Base-by-base conservation (phyloP, 1,140 invertebrate genomes). In the Sarcophaga peregrina region DNA sequence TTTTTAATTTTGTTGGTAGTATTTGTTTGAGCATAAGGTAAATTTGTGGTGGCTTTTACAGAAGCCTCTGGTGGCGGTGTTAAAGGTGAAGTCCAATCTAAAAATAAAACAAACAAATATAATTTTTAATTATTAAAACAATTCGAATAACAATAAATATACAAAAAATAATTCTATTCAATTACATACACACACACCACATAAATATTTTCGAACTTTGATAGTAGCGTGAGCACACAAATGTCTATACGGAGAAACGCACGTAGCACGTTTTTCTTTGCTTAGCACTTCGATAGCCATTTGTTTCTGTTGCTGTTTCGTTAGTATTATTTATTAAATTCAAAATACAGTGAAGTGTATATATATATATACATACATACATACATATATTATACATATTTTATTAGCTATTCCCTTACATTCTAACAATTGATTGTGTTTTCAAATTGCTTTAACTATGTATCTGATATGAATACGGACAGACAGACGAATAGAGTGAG, bases 81-180 rank as follows among this genome's bases (percentile, higher is more conserved):
- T 85, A 89, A 86, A 83, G 86, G 86, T 85, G 86, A 87, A 85
- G 86, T 90, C 89, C 89, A 90, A 86, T 90, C 89, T 90, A 80
- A 58, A 85, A 86, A 46, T 45, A 75, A 58, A 85, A n/a, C n/a
- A n/a, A 84, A 75, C 68, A 81, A 84, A n/a, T 82, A 81, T 50
- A 52, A 84, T 13, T 46, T 5, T 15, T 78, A 47, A 82, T 68
- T 62, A 78, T 72, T 52, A 50, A 78, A n/a, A 8, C n/a, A 17
- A 73, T 74, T 73, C 13, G 50, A 15, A 46, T n/a, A 54, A 37
- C 48, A 50, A 50, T 15, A 50, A 8, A 50, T 48, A 46, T 76
- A 0, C 5, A 78, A 78, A 25, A 3, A 20, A n/a, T n/a, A n/a
- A 9, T 15, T 10, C 37, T 20, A 72, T 37, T 37, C 25, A 52